Evolutionary conservation across 2,113 vertebrate species (phyloP), one percentile per base, ranked within the genome.

Genomic region (Chaenogobius annularis): DNA sequence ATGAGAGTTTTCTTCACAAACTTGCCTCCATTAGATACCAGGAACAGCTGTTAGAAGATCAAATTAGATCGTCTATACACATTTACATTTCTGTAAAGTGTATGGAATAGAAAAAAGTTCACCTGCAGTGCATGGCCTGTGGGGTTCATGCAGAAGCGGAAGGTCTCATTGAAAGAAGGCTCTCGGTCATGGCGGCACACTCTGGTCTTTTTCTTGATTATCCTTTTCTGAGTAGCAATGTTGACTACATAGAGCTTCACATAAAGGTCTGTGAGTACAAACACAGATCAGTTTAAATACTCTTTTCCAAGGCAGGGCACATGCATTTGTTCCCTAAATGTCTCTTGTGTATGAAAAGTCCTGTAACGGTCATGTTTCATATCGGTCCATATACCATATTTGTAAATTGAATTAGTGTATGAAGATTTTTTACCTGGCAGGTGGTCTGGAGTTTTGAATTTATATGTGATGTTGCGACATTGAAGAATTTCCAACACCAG

Each of bases 1-100:
- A 99, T 98, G 85, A 99, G 91, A 40, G 97, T 99, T 93, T 99
- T 99, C 94, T 98, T 99, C 91, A 98, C 92, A 87, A 99, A 99
- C 86, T 99, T 99, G 55, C 98, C 98, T 76, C 96, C 98, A 66
- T 97, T 99, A 73, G 96, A 99, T 73, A 98, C 96, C 79, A 99
- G 93, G 73, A 99, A 95, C 82, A 99, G 95, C 98, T 99, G 90
- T 56, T 2, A n/a, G 46, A 68, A 68, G 46, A 31, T 40, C 43
- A 10, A 8, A n/a, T 63, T 19, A 63, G 31, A 12, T 40, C 0
- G 37, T 40, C 37, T n/a, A 9, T 9, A 17, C 40, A 19, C 19
- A 19, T 63, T 17, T 13, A 63, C 10, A 22, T 55, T 55, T 58
- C 22, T 22, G 23, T 7, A 23, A 26, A 26, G n/a, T 59, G 59